Base-by-base conservation (phyloP, 2,797 vertebrate species). In the Falco cherrug region DNA sequence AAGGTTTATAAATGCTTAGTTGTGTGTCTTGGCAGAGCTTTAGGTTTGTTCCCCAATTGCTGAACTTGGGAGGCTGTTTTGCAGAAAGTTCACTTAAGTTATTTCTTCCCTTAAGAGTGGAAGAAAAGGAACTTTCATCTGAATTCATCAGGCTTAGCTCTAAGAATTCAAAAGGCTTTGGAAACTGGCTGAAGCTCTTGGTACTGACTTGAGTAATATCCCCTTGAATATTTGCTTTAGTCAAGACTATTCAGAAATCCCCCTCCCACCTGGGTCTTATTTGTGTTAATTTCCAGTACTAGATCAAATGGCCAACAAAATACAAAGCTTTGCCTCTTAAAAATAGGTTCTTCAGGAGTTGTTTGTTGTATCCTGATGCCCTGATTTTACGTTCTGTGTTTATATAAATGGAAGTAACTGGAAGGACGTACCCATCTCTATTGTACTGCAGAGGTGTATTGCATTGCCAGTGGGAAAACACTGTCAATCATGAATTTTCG, bases 101-200 rank as follows among this genome's bases (percentile, higher is more conserved):
- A 51, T 90, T 96, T 95, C 64, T 91, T 92, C 76, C 86, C 77
- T 95, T 92, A 94, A 96, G 96, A 96, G 75, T 64, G 69, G 91
- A 96, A 97, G 93, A 96, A 97, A 95, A 89, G 87, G 59, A 91
- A 93, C 78, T 94, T 96, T 93, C 81, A 92, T 97, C 91, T 96
- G 89, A 95, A 98, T 97, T 98, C 90, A 92, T 51, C 0, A 18
- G 20, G 60, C 75, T 95, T 92, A 84, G 84, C 69, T 84, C 53
- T 84, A 54, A 83, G 85, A 96, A 90, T 96, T 45, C 92, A 86
- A 89, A 93, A 93, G 87, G 60, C 94, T 63, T 91, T 87, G 76
- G 91, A 87, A 97, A 71, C 79, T 89, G 85, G 53, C 85, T 91
- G 85, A 84, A 59, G 57, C 28, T 77, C 59, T 91, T 84, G 81